phyloP scores from a whole-genome alignment of 2,113 vertebrate species.

The Corydoras sp. region DNA sequence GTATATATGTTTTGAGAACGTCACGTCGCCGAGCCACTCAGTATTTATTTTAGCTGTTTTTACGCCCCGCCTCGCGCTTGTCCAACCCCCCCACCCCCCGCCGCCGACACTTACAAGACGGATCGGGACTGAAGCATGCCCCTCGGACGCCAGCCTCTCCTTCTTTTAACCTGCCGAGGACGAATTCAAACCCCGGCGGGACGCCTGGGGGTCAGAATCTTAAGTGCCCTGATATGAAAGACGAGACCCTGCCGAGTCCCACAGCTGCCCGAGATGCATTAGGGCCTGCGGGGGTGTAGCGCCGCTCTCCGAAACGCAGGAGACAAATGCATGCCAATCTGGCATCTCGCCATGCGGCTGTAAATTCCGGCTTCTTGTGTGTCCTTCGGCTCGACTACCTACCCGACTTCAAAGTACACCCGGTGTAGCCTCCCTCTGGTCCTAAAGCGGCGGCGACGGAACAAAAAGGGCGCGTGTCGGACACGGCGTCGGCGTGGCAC shows the following conservation, averaged over 20 bases:
- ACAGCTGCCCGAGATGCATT: slow-evolving; percentile 52
- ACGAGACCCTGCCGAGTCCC: slow-evolving; percentile 41
- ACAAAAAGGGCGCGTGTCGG: slow-evolving; percentile 26
- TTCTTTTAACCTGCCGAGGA: slow-evolving; percentile 41
- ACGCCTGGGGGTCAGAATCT: slow-evolving; percentile 51
- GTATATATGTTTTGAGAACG: slow-evolving; percentile 47
- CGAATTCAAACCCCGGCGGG: slow-evolving; percentile 51
- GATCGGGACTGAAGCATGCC: slow-evolving; percentile 20
- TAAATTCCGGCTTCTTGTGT: slow-evolving; percentile 27
- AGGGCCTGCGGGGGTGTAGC: slow-evolving; percentile 47
- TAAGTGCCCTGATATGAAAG: slow-evolving; percentile 58
- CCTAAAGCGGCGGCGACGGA: slow-evolving; percentile 10
- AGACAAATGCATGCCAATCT: slow-evolving; percentile 50
- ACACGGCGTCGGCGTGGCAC: slow-evolving; percentile 10
- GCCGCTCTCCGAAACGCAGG: slow-evolving; percentile 27
- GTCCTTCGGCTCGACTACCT: slow-evolving; percentile 25
- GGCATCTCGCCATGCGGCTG: slow-evolving; percentile 46
- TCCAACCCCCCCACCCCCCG: too few species aligned
- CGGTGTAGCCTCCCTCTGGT: slow-evolving; percentile 17
- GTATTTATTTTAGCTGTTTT: slow-evolving; percentile 52
- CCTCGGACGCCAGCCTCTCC: slow-evolving; percentile 14
- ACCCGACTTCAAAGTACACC: slow-evolving; percentile 24
- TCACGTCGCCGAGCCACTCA: slow-evolving; percentile 47
- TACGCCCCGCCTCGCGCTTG: too few species aligned
- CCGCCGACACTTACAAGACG: not conserved